A percentile compares a stretch with the other conserved stretches of the same genome.
Evolutionary conservation across 1,140 invertebrate species (phyloP).

Genomic region (Chlorops oryzae): DNA sequence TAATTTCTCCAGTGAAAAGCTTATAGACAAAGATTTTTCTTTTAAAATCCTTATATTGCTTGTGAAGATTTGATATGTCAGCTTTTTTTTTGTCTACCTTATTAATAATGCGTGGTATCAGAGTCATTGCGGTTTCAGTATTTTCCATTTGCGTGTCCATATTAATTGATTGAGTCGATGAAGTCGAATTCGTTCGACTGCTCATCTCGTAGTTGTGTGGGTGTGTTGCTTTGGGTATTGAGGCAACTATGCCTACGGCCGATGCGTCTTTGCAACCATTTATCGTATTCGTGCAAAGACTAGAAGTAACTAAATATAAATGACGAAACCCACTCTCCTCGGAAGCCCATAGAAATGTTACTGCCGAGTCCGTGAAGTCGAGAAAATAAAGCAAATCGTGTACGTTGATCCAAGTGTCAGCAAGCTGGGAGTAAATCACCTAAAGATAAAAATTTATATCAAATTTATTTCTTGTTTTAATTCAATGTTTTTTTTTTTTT

Average conservation of each 20-base stretch:
- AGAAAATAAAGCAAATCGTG: slow-evolving; percentile 85
- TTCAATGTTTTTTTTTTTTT: too few relatives aligned
- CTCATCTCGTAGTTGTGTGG: slow-evolving; percentile 15
- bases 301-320: slow-evolving; percentile 67
- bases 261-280: slow-evolving; percentile 32
- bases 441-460: too few relatives aligned
- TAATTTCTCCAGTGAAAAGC: too few relatives aligned
- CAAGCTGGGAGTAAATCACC: slow-evolving; percentile 66
- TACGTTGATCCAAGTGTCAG: slow-evolving; percentile 82
- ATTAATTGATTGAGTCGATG: neutral
- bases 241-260: neutral
- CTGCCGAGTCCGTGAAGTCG: slow-evolving; percentile 50
- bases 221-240: neutral
- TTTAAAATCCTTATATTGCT: neutral
- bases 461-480: too few relatives aligned
- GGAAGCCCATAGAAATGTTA: slow-evolving; percentile 85
- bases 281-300: slow-evolving; percentile 20
- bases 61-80: too few relatives aligned
- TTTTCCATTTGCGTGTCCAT: slow-evolving; percentile 24
- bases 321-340: slow-evolving; percentile 90
- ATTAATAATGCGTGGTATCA: slow-evolving; percentile 37
- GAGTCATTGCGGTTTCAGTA: slow-evolving; percentile 32
- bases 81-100: slow-evolving; percentile 27
- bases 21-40: too few relatives aligned
- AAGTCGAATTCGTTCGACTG: slow-evolving; percentile 9